Conservation (phyloP, 92 coral and sea anemone genomes). For the Phymanthus crucifer region DNA sequence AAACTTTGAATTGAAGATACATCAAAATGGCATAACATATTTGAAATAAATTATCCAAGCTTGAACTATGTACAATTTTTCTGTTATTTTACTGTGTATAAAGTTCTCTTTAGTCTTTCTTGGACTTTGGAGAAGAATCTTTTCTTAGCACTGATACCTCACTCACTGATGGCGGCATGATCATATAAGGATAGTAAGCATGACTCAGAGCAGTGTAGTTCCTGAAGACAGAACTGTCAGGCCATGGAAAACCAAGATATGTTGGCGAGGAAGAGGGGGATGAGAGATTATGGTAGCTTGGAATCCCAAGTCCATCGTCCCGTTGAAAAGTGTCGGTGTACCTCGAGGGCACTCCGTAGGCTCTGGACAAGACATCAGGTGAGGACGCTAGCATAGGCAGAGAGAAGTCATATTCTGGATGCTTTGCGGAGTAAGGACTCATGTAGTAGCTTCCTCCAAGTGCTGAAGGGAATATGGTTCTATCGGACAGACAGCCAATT, state of each 20-base stretch:
- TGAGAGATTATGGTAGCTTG: conserved; percentile 30
- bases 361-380: conserved; percentile 59
- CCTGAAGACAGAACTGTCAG: conserved; percentile 74
- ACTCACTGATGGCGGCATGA: conserved; percentile 53
- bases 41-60: conserved; percentile 9
- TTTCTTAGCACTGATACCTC: conserved; percentile 4
- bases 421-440: conserved; percentile 34
- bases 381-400: conserved; percentile 47
- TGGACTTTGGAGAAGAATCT: conserved; percentile 23
- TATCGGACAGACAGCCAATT: conserved; percentile 51
- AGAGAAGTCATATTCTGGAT: conserved; percentile 50
- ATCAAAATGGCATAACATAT: neutral
- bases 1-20: neutral
- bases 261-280: conserved; percentile 59
- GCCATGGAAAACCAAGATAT: conserved; percentile 73
- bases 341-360: conserved; percentile 69
- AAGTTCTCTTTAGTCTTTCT: conserved; percentile 17
- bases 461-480: conserved; percentile 46
- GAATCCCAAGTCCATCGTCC: conserved; percentile 26
- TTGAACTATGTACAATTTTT: neutral
- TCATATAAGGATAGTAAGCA: conserved; percentile 71
- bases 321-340: conserved; percentile 57
- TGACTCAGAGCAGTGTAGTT: conserved; percentile 62
- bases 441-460: conserved; percentile 43
- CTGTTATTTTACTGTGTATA: neutral